These are phyloP conservation scores for Bujurquina vittata DNA, from an alignment of 2,113 vertebrate genomes.

Conservation along the genomic window DNA sequence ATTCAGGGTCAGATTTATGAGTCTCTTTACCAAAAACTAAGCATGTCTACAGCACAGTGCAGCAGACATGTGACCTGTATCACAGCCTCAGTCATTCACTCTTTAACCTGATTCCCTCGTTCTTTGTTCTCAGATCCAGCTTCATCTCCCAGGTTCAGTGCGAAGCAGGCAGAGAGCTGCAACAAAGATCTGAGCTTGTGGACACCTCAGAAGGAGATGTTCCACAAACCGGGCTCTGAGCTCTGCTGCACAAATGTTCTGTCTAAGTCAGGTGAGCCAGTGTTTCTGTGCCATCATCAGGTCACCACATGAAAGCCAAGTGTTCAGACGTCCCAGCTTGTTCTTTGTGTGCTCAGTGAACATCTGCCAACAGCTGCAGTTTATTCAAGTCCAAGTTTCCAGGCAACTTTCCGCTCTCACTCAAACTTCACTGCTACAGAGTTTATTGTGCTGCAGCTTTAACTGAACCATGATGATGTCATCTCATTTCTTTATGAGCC, in stretches of 20 bases:
- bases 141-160: fast-evolving
- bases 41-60: no score
- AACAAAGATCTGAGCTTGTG: neutral
- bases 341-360: no score
- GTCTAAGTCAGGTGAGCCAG: constrained; percentile 50
- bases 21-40: no score
- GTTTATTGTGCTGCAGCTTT: no score
- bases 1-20: neutral
- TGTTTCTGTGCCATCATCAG: neutral
- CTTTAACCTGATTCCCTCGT: no score
- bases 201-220: constrained; percentile 7
- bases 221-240: neutral
- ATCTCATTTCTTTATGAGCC: neutral
- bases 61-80: no score
- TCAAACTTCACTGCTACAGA: no score
- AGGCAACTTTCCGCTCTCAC: no score
- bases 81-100: no score
- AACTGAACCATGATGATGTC: no score
- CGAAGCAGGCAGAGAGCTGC: fast-evolving
- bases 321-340: neutral
- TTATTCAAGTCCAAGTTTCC: no score
- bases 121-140: neutral
- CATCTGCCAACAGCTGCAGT: no score
- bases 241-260: neutral
- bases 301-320: neutral